Evolutionary conservation across 1,140 invertebrate genomes (phyloP), one percentile per base, ranked within the genome.

Genomic region (Aphelenchoides fujianensis): DNA sequence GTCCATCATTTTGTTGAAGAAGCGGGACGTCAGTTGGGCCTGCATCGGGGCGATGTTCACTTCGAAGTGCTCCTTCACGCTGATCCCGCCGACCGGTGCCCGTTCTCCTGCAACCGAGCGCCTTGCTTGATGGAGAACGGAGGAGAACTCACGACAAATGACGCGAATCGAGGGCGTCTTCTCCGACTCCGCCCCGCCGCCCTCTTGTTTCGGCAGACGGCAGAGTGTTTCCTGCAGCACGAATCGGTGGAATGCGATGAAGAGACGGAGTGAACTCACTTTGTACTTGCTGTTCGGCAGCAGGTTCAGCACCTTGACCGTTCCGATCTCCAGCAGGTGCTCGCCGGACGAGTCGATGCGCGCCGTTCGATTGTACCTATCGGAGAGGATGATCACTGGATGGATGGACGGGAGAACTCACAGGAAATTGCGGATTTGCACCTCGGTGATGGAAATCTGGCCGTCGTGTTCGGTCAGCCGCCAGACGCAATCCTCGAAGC

Each of bases 401-500:
- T n/a, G n/a, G n/a, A n/a, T n/a, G n/a, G n/a, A n/a, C n/a, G n/a
- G n/a, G n/a, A n/a, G n/a, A n/a, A 88, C 88, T 88, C 85, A 93
- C 87, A 98, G 87, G 85, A 98, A 98, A 85, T 97, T 97, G 63
- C 92, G 92, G 0, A 99, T 89, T 27, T 94, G 90, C 41, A 98
- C 87, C 87, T 99, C 95, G 1, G 95, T 92, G 74, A 98, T 94
- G 57, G 94, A 95, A 57, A 98, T 89, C 85, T 97, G 95, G 0
- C 96, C 95, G 88, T 98, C 95, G 3, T 91, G 90, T 85, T 98
- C 94, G 0, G 95, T 99, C 30, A 99, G 88, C 64, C 94, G 86
- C 96, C 96, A 99, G 75, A 94, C 91, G n/a, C 95, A 95, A 85
- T 95, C 92, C 85, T 97, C 96, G 84, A 99, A 98, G 85, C 93